phyloP scores from a whole-genome alignment of 2,113 vertebrate species.

The Microtus ochrogaster region DNA sequence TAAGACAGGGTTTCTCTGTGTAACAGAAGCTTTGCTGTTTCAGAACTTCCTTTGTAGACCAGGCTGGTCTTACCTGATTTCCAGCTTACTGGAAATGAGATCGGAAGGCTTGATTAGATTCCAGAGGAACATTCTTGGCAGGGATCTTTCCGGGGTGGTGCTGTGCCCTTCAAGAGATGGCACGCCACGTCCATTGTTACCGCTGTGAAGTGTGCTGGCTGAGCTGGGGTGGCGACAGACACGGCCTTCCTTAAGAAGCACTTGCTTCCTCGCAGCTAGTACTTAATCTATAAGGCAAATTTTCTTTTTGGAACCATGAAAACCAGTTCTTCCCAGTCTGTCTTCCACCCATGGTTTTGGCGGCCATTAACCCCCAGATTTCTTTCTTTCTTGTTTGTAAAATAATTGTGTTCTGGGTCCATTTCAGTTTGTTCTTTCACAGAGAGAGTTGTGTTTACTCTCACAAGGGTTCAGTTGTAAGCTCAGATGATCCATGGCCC shows the following conservation, averaged over 20 bases:
- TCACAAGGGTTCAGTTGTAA: slow-evolving; percentile 21
- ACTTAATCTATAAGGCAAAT: background rate
- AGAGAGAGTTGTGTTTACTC: slow-evolving; percentile 33
- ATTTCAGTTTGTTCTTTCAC: background rate
- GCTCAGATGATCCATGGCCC: slow-evolving; percentile 2
- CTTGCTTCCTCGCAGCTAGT: background rate
- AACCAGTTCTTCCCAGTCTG: background rate
- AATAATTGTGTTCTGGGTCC: slow-evolving; percentile 1
- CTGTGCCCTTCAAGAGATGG: background rate
- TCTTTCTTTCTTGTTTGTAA: slow-evolving; percentile 22
- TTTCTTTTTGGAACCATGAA: background rate
- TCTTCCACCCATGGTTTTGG: background rate
- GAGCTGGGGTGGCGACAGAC: background rate
- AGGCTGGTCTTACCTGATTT: slow-evolving; percentile 33
- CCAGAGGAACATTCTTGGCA: background rate
- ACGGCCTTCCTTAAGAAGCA: background rate
- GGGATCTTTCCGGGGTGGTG: background rate
- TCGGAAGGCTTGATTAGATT: slow-evolving; percentile 11
- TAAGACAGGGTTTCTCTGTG: background rate
- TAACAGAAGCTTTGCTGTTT: background rate
- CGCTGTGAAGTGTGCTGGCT: background rate
- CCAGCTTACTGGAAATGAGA: background rate
- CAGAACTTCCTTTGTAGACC: background rate
- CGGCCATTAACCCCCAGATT: background rate
- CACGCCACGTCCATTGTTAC: background rate